phyloP scores from a whole-genome alignment of 2,888 invertebrate species.

The Sphecodes monilicornis region DNA sequence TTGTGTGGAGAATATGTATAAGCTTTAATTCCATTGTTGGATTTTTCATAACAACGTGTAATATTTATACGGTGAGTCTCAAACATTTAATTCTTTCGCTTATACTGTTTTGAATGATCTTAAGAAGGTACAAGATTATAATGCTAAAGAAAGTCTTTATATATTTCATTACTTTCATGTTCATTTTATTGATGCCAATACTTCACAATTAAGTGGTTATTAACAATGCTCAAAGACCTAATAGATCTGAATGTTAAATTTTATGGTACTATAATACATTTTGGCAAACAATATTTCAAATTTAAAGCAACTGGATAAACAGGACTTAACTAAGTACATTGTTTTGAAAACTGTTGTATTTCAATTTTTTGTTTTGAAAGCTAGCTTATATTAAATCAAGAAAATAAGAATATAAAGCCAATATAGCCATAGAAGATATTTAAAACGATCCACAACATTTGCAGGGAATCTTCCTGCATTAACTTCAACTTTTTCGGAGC shows the following conservation, averaged over 20 bases:
- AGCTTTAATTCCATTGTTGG: slow-evolving; percentile 85
- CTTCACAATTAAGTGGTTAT: neutral
- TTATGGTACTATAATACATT: too few relatives aligned
- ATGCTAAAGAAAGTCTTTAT: neutral
- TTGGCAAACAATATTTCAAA: too few relatives aligned
- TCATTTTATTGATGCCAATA: neutral
- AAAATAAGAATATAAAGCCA: too few relatives aligned
- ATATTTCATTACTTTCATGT: neutral
- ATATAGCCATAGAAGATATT: too few relatives aligned
- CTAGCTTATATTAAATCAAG: too few relatives aligned
- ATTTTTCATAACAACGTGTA: slow-evolving; percentile 86
- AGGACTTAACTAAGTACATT: too few relatives aligned
- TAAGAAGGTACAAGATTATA: neutral
- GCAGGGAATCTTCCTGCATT: too few relatives aligned
- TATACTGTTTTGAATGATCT: neutral
- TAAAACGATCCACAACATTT: too few relatives aligned
- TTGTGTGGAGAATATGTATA: slow-evolving; percentile 86
- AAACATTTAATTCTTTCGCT: neutral
- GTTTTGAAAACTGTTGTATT: too few relatives aligned
- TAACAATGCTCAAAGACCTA: neutral
- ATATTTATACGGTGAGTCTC: slow-evolving; percentile 85
- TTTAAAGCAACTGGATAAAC: too few relatives aligned
- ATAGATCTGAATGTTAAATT: neutral
- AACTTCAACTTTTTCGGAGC: too few relatives aligned
- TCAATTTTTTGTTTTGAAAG: too few relatives aligned